A percentile compares a stretch with the other conserved stretches of the same genome.
Evolutionary conservation across 1,140 invertebrate species (phyloP).

Genomic region (Sycobia sp.): DNA sequence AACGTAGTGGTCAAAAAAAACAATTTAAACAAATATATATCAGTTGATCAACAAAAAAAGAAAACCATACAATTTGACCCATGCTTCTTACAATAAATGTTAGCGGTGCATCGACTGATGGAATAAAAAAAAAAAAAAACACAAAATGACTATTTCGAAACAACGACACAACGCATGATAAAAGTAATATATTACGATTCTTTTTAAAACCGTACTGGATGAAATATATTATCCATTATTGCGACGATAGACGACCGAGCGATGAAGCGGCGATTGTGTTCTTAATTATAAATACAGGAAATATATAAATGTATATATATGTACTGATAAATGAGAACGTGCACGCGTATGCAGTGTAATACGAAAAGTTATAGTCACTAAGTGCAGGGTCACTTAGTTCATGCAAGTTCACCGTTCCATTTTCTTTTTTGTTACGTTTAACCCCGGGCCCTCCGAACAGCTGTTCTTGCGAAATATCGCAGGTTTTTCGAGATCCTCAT

Average conservation of each 20-base stretch:
- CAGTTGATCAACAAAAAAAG: too few species aligned
- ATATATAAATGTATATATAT: background rate
- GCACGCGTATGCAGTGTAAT: background rate
- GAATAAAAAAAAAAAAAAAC: too few species aligned
- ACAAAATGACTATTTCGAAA: slow-evolving; percentile 58
- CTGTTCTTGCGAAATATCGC: slow-evolving; percentile 27
- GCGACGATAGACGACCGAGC: slow-evolving; percentile 32
- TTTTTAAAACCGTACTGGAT: slow-evolving; percentile 31
- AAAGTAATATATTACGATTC: slow-evolving; percentile 52
- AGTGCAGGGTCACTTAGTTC: slow-evolving; percentile 9
- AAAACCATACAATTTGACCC: too few species aligned
- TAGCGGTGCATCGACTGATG: too few species aligned
- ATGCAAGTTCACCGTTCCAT: too few species aligned
- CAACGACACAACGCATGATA: slow-evolving; percentile 62
- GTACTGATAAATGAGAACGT: background rate
- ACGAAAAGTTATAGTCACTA: slow-evolving; percentile 7
- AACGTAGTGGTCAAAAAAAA: too few species aligned
- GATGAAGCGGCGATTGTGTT: slow-evolving; percentile 20
- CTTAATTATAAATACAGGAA: background rate
- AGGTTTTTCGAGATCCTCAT: background rate
- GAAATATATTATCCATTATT: slow-evolving; percentile 40
- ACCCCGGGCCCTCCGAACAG: too few species aligned
- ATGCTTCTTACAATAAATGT: too few species aligned
- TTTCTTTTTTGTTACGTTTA: too few species aligned
- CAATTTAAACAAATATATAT: too few species aligned